A percentile compares a stretch with the other conserved stretches of the same genome.
phyloP scores from a whole-genome alignment of 23 tunicate species.

The Aplidium turbinatum region DNA sequence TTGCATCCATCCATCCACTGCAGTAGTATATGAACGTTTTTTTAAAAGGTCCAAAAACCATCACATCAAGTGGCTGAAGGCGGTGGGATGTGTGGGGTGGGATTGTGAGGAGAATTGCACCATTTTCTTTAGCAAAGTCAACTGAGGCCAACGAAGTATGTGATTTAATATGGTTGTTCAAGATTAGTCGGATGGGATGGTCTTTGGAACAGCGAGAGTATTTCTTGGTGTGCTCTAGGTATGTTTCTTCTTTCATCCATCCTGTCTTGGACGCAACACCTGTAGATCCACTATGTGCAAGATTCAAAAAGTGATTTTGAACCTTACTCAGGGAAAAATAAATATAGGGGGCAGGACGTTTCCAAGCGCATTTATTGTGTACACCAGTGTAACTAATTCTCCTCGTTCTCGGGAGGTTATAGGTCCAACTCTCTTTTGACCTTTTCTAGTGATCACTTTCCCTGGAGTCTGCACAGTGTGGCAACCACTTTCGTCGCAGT shows the following conservation, averaged over 20 bases:
- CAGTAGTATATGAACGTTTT: constrained; percentile 9
- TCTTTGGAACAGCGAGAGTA: constrained; percentile 2
- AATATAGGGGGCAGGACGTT: constrained; percentile 19
- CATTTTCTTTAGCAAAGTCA: constrained; percentile 25
- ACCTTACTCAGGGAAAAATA: not conserved
- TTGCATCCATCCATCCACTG: constrained; percentile 30
- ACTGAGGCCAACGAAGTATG: constrained; percentile 30
- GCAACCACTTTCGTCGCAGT: constrained; percentile 33
- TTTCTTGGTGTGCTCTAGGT: constrained; percentile 15
- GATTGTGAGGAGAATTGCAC: too few species aligned
- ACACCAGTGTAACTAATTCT: constrained; percentile 18
- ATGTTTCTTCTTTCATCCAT: constrained; percentile 15
- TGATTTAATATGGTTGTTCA: constrained; percentile 30
- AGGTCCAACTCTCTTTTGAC: constrained; percentile 9
- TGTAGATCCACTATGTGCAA: constrained; percentile 13
- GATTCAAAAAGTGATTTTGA: constrained; percentile 12
- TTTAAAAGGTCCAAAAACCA: constrained; percentile 29
- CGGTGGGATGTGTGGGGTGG: constrained; percentile 21
- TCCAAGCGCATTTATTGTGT: constrained; percentile 20
- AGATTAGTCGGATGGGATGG: constrained; percentile 7
- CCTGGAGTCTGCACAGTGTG: constrained; percentile 37
- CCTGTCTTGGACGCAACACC: constrained; percentile 10
- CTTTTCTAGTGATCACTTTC: constrained; percentile 2
- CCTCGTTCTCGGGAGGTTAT: constrained; percentile 18
- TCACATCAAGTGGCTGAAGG: constrained; percentile 26